Evolutionary conservation across 2,113 vertebrate species (phyloP), one percentile per base, ranked within the genome.

Genomic region (Channa argus): DNA sequence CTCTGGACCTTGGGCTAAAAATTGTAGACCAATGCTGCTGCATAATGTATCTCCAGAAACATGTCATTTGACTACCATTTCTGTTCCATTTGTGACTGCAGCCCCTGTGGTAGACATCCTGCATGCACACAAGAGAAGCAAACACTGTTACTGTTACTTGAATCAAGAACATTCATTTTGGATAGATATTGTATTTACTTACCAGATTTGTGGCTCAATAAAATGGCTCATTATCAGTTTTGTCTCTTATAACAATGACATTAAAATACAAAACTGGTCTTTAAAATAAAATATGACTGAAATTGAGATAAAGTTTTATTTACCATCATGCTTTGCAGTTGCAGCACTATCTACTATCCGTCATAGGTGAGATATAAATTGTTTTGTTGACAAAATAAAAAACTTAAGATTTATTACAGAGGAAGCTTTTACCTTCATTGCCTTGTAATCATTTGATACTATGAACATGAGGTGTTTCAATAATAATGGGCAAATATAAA

Each of bases 381-480:
- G 74, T 75, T 77, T 74, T 67, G 71, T 65, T 62, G 62, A 73
- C 61, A 9, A 50, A 71, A 24, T 69, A n/a, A 60, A n/a, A 69
- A 65, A 74, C 67, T 79, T 72, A 67, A 77, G 77, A 82, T 54
- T 67, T 59, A 88, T 83, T 65, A 88, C 62, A 46, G 53, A 81
- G 55, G 72, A 72, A 53, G 43, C 55, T 71, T 84, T 89, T 75
- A 52, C 37, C 63, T 67, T 83, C 71, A 84, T 79, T 70, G 62
- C 59, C 56, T 68, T 34, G 72, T 74, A 75, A 86, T 88, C 38
- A 83, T 83, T 86, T 70, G 64, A 88, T 86, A 56, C 70, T 86
- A 77, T 77, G 49, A 85, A 82, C 72, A 84, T 77, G 62, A 70
- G 47, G 77, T 67, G 58, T 66, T 84, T 76, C 45, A 68, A 74